Evolutionary conservation across 2,113 vertebrate species (phyloP), one percentile per base, ranked within the genome.

Genomic region (Lasiurus cinereus): DNA sequence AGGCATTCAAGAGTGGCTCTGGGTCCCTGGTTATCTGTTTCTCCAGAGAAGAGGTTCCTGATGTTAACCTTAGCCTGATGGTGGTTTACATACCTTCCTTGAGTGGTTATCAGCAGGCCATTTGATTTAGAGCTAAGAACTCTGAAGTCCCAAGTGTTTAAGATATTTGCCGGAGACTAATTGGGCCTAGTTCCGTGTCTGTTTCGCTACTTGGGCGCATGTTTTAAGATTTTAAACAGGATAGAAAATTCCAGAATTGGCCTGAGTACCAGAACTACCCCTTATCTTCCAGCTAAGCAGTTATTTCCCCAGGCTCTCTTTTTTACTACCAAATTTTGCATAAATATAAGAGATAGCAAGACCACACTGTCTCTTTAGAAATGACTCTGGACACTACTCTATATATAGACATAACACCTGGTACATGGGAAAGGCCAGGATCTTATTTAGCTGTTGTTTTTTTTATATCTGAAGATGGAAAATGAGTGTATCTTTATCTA

Each of bases 241-340:
- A 74, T 29, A 77, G 33, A 52, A 70, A 95, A 85, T 6, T 88
- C 78, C 43, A 73, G 70, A 87, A 84, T 90, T 96, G 43, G 9
- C 43, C 8, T 29, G 56, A 48, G 15, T 50, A 39, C 18, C 33
- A 92, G 36, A 87, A 72, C n/a, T 73, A 69, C 33, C 33, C 21
- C n/a, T 84, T 88, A 27, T 67, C 56, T 82, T 84, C 24, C 43
- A 84, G 39, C 88, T 88, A 16, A 96, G 15, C 79, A 89, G 8
- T 10, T 86, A 11, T 86, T 87, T 24, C 46, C 39, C 52, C 80
- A 80, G 59, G 21, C 6, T 79, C 5, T 33, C 64, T 59, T 88
- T 88, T 86, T 83, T 74, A 70, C 36, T 91, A 62, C 31, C 64
- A 85, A 96, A 22, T 96, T 82, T 78, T 88, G 59, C 50, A 54